Evolutionary conservation across 2,888 invertebrate genomes (phyloP).

Genomic region (Junonia oenone): DNA sequence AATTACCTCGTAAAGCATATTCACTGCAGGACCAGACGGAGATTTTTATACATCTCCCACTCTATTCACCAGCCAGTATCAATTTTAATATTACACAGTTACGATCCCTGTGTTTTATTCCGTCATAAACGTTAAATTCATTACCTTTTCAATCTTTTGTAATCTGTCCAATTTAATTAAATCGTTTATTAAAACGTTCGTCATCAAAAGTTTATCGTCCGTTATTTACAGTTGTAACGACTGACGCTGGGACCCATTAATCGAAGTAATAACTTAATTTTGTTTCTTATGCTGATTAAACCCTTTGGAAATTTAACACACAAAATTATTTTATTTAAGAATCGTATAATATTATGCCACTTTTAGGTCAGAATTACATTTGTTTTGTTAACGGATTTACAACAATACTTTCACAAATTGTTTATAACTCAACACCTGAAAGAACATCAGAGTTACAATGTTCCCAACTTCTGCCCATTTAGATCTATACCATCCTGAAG

Average conservation of each 20-base stretch:
- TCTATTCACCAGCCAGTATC: slow-evolving; percentile 11
- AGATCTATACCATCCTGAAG: too few species aligned
- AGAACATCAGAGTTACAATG: too few species aligned
- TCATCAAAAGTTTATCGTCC: slow-evolving; percentile 28
- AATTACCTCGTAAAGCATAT: slow-evolving; percentile 15
- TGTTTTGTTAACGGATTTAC: too few species aligned
- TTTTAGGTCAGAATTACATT: too few species aligned
- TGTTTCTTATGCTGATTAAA: slow-evolving; percentile 8
- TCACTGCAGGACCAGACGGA: slow-evolving; percentile 5
- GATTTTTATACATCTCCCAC: slow-evolving; percentile 12
- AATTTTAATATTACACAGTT: slow-evolving; percentile 24
- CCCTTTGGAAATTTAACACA: background rate
- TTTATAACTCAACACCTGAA: too few species aligned
- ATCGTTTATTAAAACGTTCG: slow-evolving; percentile 30
- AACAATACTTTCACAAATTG: too few species aligned
- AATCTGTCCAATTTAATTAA: slow-evolving; percentile 30
- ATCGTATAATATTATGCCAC: too few species aligned
- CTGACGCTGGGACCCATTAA: slow-evolving; percentile 12
- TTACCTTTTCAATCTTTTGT: slow-evolving; percentile 28
- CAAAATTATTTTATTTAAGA: too few species aligned
- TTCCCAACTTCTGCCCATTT: too few species aligned
- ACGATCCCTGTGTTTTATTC: slow-evolving; percentile 23
- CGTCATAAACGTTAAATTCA: slow-evolving; percentile 22
- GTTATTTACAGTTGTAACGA: slow-evolving; percentile 18
- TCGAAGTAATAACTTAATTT: slow-evolving; percentile 24